phyloP scores from a whole-genome alignment of 2,797 vertebrate genomes.

The Emys orbicularis region DNA sequence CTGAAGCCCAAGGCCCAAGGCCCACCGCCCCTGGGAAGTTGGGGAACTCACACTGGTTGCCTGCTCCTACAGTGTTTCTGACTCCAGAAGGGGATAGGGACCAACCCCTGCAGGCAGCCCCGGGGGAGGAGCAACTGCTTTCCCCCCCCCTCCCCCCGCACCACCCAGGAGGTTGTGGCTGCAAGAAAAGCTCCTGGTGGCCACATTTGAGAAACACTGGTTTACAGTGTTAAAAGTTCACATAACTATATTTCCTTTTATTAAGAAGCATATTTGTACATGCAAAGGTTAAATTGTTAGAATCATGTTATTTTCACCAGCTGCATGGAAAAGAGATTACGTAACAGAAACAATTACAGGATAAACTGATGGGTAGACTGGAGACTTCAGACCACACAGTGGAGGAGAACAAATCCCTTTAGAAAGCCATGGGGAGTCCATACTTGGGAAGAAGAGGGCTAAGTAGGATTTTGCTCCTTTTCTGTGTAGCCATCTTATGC shows the following conservation, averaged over 20 bases:
- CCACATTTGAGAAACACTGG: too few relatives aligned
- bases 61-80: too few relatives aligned
- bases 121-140: too few relatives aligned
- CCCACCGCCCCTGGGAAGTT: too few relatives aligned
- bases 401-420: not conserved
- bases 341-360: not conserved
- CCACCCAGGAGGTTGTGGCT: too few relatives aligned
- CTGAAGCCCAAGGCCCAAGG: too few relatives aligned
- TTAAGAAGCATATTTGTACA: not conserved
- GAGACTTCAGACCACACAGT: not conserved
- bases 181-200: too few relatives aligned
- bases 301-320: not conserved
- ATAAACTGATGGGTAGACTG: not conserved
- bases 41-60: too few relatives aligned
- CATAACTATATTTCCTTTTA: not conserved
- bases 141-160: too few relatives aligned
- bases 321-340: not conserved
- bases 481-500: not conserved
- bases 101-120: too few relatives aligned
- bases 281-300: not conserved
- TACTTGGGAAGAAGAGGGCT: not conserved
- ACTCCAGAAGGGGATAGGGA: too few relatives aligned
- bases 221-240: not conserved
- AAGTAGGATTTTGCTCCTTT: not conserved
- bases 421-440: not conserved